Evolutionary conservation across 2,888 invertebrate genomes (phyloP).

Genomic region (Rotaria magnacalcarata): DNA sequence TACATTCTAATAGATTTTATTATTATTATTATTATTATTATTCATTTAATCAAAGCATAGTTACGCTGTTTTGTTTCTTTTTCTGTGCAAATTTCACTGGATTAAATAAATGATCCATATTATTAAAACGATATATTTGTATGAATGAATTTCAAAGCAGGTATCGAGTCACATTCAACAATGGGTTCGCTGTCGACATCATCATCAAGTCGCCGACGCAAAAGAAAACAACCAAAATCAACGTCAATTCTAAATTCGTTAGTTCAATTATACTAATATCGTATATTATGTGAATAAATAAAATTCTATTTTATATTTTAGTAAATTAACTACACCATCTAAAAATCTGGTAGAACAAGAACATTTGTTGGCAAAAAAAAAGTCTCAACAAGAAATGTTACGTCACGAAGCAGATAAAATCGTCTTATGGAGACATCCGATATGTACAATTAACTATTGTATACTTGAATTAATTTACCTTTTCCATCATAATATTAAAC

Average conservation of each 20-base stretch:
- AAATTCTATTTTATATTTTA: neutral
- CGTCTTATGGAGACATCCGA: slow-evolving; percentile 43
- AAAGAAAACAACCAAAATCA: neutral
- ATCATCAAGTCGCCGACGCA: neutral
- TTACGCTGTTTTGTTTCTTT: neutral
- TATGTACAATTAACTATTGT: slow-evolving; percentile 40
- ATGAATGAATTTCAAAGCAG: slow-evolving; percentile 29
- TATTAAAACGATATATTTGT: neutral
- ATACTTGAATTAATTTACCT: slow-evolving; percentile 38
- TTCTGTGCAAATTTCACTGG: neutral
- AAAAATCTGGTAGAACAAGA: neutral
- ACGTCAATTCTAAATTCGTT: neutral
- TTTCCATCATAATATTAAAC: slow-evolving; percentile 34
- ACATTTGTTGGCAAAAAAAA: neutral
- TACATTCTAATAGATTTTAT: neutral
- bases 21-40: neutral
- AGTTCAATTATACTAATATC: neutral
- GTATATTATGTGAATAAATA: too few species aligned
- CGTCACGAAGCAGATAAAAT: slow-evolving; percentile 41
- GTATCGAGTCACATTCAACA: neutral
- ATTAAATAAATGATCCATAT: neutral
- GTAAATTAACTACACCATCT: neutral
- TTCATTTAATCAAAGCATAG: neutral
- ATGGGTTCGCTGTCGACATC: neutral
- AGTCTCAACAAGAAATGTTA: slow-evolving; percentile 12